A percentile compares a stretch with the other conserved stretches of the same genome.
These are phyloP conservation scores for Hirtodrosophila trivittata DNA, from an alignment of 2,888 invertebrate species.

Conservation along the genomic window DNA sequence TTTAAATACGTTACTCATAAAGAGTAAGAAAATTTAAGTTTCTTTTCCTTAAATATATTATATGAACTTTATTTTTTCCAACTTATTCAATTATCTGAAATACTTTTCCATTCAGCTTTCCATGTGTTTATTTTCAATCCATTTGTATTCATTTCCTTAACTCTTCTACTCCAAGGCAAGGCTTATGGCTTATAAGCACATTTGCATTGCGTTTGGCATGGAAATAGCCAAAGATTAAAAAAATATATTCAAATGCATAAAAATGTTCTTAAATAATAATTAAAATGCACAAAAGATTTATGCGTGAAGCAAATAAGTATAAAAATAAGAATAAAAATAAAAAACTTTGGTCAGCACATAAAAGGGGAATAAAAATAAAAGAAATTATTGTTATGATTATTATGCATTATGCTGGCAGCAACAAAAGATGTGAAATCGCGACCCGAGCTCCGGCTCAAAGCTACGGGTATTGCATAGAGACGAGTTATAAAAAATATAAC, in stretches of 20 bases:
- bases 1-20: constrained; percentile 5
- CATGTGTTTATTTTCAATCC: no score
- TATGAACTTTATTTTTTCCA: no score
- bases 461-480: constrained; percentile 48
- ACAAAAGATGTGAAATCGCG: constrained; percentile 57
- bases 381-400: constrained; percentile 74
- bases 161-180: no score
- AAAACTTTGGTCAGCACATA: constrained; percentile 38
- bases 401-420: constrained; percentile 56
- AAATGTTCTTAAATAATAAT: constrained; percentile 62
- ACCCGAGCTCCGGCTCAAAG: constrained; percentile 55
- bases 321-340: constrained; percentile 30
- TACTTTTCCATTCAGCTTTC: no score
- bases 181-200: neutral
- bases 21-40: no score
- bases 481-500: constrained; percentile 45
- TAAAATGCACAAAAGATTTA: constrained; percentile 63
- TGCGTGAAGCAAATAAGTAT: constrained; percentile 32
- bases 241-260: constrained; percentile 37
- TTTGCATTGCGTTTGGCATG: neutral
- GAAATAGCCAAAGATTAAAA: neutral
- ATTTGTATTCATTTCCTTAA: no score
- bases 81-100: no score
- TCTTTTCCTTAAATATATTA: no score
- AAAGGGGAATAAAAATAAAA: constrained; percentile 66